These are phyloP conservation scores for Apodemia zela DNA, from an alignment of 2,888 invertebrate species.

Conservation along the genomic window DNA sequence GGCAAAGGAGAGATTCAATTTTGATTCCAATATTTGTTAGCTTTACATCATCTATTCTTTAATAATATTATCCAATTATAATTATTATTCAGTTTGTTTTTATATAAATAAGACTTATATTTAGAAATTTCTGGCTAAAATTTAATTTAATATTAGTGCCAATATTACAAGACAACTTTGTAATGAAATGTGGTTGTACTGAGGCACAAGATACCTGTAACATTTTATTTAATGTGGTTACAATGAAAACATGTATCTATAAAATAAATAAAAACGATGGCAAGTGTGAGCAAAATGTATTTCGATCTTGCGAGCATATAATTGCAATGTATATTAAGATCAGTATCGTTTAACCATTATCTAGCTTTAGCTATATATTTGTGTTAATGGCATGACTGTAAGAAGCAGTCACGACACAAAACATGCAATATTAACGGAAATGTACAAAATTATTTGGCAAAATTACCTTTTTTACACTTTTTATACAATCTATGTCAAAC, in stretches of 20 bases:
- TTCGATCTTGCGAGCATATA: not conserved
- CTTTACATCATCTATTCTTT: no score
- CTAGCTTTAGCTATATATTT: not conserved
- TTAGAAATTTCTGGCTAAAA: not conserved
- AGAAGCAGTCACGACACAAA: conserved; percentile 11
- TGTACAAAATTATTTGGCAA: not conserved
- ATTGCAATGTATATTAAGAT: not conserved
- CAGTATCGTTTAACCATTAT: not conserved
- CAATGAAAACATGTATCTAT: not conserved
- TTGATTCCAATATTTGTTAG: no score
- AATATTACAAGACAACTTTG: not conserved
- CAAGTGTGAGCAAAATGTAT: not conserved
- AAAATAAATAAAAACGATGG: conserved; percentile 6
- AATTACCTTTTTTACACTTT: not conserved
- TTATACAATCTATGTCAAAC: not conserved
- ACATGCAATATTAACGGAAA: conserved; percentile 8
- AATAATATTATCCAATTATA: no score
- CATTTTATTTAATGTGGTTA: not conserved
- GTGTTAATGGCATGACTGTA: conserved; percentile 7
- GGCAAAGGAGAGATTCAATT: no score
- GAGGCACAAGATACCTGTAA: not conserved
- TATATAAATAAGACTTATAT: no score
- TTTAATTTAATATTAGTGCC: not conserved
- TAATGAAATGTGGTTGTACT: not conserved
- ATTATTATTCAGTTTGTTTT: no score